A percentile compares a stretch with the other conserved stretches of the same genome.
Conservation (phyloP, 2,888 invertebrate species). For the Buathra laborator region DNA sequence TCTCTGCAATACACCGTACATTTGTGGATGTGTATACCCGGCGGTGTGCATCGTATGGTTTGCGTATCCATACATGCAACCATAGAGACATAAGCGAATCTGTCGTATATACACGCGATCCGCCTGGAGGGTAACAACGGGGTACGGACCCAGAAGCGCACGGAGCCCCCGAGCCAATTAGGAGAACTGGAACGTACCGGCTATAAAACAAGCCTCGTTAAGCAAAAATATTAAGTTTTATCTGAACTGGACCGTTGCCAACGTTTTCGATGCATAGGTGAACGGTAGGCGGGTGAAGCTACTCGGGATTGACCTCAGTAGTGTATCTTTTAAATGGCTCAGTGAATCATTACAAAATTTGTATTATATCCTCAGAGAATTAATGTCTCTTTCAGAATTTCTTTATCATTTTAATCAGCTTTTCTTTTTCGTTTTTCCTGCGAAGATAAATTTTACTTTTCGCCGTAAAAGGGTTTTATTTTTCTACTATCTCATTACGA, state of each 20-base stretch:
- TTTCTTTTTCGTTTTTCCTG: too few relatives aligned
- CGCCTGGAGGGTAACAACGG: neutral
- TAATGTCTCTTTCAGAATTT: too few relatives aligned
- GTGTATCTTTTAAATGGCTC: neutral
- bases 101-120: constrained; percentile 8
- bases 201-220: constrained; percentile 81
- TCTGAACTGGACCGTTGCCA: constrained; percentile 80
- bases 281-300: neutral
- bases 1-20: constrained; percentile 9
- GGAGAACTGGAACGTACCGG: constrained; percentile 75
- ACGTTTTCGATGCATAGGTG: constrained; percentile 47
- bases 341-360: too few relatives aligned
- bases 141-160: constrained; percentile 33
- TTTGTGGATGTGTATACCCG: neutral
- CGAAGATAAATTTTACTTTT: too few relatives aligned
- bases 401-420: too few relatives aligned
- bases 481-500: too few relatives aligned
- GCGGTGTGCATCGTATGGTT: constrained; percentile 20
- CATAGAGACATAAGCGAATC: constrained; percentile 9
- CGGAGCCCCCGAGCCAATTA: constrained; percentile 77
- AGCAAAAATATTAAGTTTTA: constrained; percentile 82
- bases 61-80: constrained; percentile 11
- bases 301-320: neutral
- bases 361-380: too few relatives aligned
- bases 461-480: too few relatives aligned